Evolutionary conservation across 2,888 invertebrate genomes (phyloP), one percentile per base, ranked within the genome.

Genomic region (Limnephilus auricula): DNA sequence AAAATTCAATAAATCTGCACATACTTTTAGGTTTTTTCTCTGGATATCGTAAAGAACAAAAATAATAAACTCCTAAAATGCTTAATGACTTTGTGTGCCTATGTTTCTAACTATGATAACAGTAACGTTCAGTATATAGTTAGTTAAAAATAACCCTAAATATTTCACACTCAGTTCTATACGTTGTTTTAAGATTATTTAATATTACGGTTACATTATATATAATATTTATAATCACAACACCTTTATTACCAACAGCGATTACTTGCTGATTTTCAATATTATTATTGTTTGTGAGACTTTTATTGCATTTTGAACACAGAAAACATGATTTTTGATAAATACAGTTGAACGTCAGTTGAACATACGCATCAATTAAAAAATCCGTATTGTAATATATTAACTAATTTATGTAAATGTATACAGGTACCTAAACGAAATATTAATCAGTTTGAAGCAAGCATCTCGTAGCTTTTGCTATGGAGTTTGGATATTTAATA

Each of bases 141-240:
- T 65, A 25, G 65, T 65, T 65, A 65, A 25, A 65, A 65, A 65
- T 3, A 65, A 25, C 9, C 65, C 65, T 65, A 65, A 32, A 80
- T 32, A 80, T 31, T 80, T 84, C 32, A 84, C 84, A 84, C 37
- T 84, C 84, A 84, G 84, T 84, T 84, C 84, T 84, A 84, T 84
- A n/a, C 25, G 32, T 84, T 32, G 25, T 37, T 37, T 40, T 84
- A 84, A 32, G 18, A n/a, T 84, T 84, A n/a, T 84, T 83, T 83
- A 83, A 83, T 83, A 32, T 9, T 83, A 34, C 84, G 12, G 2
- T 84, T 25, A 84, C n/a, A 13, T 18, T 40, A 83, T 45, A 40
- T 65, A 25, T 84, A 32, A 40, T 37, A 84, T 32, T 40, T 6
- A 45, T 85, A 87, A 87, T 87, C 87, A 87, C 87, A 87, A 87